A percentile compares a stretch with the other conserved stretches of the same genome.
Conservation (phyloP, 2,888 invertebrate species). For the Dasypolia templi region DNA sequence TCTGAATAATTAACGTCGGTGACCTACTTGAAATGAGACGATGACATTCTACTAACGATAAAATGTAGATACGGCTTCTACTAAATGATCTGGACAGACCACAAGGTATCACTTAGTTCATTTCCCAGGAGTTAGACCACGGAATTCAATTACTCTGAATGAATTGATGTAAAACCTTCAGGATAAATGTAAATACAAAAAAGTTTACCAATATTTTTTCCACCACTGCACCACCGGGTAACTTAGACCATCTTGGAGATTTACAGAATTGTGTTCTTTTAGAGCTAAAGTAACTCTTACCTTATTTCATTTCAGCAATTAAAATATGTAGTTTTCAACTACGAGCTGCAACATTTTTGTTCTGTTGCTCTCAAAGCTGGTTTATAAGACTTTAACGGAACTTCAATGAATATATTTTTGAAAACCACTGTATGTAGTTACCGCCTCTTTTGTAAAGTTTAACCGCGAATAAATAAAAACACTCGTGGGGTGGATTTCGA, state of each 20-base stretch:
- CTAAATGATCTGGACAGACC: background rate
- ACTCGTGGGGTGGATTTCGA: slow-evolving; percentile 7
- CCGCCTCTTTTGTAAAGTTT: background rate
- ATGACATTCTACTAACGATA: background rate
- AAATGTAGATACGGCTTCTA: slow-evolving; percentile 14
- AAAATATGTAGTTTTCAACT: slow-evolving; percentile 3
- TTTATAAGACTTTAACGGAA: background rate
- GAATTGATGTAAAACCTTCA: background rate
- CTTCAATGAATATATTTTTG: slow-evolving; percentile 1
- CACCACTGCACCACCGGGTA: background rate
- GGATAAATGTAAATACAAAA: background rate
- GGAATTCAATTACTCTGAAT: background rate
- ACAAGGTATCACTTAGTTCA: background rate
- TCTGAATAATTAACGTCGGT: slow-evolving; percentile 44
- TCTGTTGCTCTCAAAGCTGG: background rate
- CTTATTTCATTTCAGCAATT: background rate
- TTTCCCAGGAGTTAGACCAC: background rate
- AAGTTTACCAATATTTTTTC: background rate
- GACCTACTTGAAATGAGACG: slow-evolving; percentile 21
- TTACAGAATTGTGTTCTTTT: background rate
- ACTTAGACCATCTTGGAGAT: background rate
- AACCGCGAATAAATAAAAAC: slow-evolving; percentile 10
- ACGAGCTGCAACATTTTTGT: slow-evolving; percentile 5
- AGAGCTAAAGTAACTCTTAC: background rate
- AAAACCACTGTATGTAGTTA: background rate